These are phyloP conservation scores for Drosophila albomicans DNA, from an alignment of 1,140 invertebrate genomes.

Conservation along the genomic window DNA sequence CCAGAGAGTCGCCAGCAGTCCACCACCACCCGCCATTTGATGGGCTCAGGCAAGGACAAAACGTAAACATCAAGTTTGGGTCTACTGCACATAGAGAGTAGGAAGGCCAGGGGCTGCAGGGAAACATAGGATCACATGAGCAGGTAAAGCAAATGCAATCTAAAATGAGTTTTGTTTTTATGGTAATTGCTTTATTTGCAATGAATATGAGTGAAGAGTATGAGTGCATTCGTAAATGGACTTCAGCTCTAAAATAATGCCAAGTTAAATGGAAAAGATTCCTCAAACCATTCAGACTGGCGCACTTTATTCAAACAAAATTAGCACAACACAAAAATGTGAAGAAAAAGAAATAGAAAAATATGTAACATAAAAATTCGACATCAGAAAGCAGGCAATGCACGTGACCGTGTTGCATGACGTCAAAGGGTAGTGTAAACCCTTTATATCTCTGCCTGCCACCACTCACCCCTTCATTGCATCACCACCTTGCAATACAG, in stretches of 20 bases:
- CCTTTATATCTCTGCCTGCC: conserved; percentile 3
- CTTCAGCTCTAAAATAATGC: background rate
- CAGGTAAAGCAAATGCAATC: conserved; percentile 72
- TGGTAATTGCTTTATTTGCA: conserved; percentile 3
- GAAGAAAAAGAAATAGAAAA: conserved; percentile 33
- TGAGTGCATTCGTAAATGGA: no score
- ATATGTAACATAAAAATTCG: conserved; percentile 52
- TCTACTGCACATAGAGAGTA: conserved; percentile 25
- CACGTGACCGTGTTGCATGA: background rate
- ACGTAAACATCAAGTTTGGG: conserved; percentile 69
- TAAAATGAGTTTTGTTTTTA: conserved; percentile 54
- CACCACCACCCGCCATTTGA: background rate
- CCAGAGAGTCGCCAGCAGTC: background rate
- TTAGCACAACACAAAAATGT: conserved; percentile 48
- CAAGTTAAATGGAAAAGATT: background rate
- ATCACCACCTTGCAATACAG: background rate
- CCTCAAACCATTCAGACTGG: background rate
- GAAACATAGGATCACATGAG: background rate
- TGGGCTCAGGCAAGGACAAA: conserved; percentile 40
- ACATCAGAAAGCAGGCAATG: conserved; percentile 30
- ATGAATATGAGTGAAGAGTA: no score
- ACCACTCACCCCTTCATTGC: background rate
- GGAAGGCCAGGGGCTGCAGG: no score
- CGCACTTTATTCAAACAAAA: background rate
- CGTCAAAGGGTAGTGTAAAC: conserved; percentile 27